Conservation (phyloP, 1,140 invertebrate species). For the Zaprionus inermis region DNA sequence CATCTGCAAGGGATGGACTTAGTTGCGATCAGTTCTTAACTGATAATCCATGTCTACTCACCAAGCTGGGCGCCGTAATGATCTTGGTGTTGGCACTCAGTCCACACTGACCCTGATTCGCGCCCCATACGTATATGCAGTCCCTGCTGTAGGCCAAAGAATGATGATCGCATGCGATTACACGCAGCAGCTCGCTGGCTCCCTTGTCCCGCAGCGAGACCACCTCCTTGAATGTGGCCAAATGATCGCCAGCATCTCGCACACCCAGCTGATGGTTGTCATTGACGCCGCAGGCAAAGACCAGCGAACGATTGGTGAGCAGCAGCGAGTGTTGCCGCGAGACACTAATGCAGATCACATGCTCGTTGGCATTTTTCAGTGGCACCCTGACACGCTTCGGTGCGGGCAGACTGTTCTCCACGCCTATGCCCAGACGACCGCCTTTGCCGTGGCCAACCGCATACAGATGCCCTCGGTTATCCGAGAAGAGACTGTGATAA, state of each 20-base stretch:
- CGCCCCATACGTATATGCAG: conserved; percentile 87
- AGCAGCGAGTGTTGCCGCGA: conserved; percentile 88
- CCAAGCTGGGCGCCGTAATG: conserved; percentile 75
- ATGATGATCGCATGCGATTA: conserved; percentile 86
- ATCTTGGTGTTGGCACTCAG: conserved; percentile 55
- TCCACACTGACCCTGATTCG: conserved; percentile 90
- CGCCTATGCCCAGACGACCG: conserved; percentile 87
- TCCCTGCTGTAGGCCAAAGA: conserved; percentile 87
- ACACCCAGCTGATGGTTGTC: conserved; percentile 87
- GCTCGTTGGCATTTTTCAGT: conserved; percentile 84
- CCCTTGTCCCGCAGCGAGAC: conserved; percentile 68
- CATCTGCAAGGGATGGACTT: conserved; percentile 35
- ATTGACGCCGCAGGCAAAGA: conserved; percentile 89
- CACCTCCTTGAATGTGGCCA: conserved; percentile 85
- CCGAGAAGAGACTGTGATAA: conserved; percentile 89
- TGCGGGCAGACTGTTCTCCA: conserved; percentile 86
- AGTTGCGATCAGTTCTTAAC: not conserved
- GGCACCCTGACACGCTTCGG: conserved; percentile 85
- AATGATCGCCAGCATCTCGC: conserved; percentile 84
- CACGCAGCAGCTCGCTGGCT: conserved; percentile 50
- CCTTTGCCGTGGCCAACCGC: conserved; percentile 90
- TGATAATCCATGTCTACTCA: conserved; percentile 39
- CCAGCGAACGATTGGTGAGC: conserved; percentile 85
- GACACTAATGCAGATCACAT: conserved; percentile 78
- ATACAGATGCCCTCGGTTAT: conserved; percentile 86